Base-by-base conservation (phyloP, 2,888 invertebrate species). In the Tupiocoris notatus region DNA sequence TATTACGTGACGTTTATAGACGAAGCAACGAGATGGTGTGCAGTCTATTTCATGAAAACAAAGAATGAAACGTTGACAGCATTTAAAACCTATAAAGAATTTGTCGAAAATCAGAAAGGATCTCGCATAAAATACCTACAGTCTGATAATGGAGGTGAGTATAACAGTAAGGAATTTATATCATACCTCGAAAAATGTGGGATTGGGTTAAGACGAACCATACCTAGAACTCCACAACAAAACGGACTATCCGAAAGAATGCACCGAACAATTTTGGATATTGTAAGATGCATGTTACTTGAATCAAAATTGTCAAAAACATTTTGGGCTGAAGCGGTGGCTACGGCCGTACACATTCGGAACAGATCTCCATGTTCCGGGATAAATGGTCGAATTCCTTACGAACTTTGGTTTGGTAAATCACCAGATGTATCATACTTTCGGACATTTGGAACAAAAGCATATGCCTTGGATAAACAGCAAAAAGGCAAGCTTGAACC, bases 1-100 rank as follows among this genome's bases (percentile, higher is more conserved):
- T 65, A 65, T 23, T 67, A 22, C 24, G 56, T 67, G 1, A 67
- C 67, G 1, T 67, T 67, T 67, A 67, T 58, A n/a, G 67, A 67
- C 56, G 67, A 67, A 7, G 3, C 7, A 1, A 24, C 64, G 1
- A 22, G 64, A 17, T 64, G 64, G 64, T 64, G 64, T 22, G 64
- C 21, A 18, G 23, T 64, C 9, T 7, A 22, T 9, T 64, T 64
- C 24, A 12, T 64, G 25, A 64, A 64, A 25, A 3, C 1, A 6
- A 64, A 64, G 24, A 16, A 9, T 1, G 64, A 3, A 9, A 24
- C 64, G 17, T 22, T 64, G 1, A 64, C 9, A n/a, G 64, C 64
- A n/a, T 64, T 64, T 22, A 64, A 64, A 22, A 7, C 18, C 17
- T 64, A 21, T 17, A 64, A 64, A 64, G 24, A 18, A 23, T 22